Conservation (phyloP, 2,113 vertebrate genomes). For the Ahaetulla prasina region DNA sequence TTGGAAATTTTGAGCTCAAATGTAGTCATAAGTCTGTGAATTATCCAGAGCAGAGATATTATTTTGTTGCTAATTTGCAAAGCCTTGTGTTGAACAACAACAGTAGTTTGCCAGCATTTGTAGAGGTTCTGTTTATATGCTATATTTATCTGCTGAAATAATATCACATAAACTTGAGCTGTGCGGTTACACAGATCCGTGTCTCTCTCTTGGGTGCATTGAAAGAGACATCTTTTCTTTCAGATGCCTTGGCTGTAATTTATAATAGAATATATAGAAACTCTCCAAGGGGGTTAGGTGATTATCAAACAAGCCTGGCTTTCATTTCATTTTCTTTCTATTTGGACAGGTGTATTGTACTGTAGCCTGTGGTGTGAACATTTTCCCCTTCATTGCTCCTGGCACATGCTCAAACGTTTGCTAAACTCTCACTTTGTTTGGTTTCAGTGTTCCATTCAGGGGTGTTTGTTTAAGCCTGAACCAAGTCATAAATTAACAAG, state of each 20-base stretch:
- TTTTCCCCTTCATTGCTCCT: slow-evolving; percentile 82
- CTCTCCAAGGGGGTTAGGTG: slow-evolving; percentile 43
- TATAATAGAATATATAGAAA: slow-evolving; percentile 31
- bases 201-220: not conserved
- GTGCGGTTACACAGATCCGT: not conserved
- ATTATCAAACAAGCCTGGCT: slow-evolving; percentile 59
- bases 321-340: slow-evolving; percentile 62
- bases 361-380: slow-evolving; percentile 69
- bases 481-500: slow-evolving; percentile 54
- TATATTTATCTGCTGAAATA: not conserved
- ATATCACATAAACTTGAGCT: not conserved
- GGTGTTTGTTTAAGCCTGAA: slow-evolving; percentile 70
- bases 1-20: not conserved
- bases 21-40: not conserved
- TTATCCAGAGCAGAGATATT: not conserved
- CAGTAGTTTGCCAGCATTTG: not conserved
- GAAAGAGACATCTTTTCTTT: slow-evolving; percentile 21
- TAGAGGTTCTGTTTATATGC: not conserved
- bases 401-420: slow-evolving; percentile 61
- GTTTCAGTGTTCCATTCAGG: slow-evolving; percentile 63
- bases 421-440: slow-evolving; percentile 57
- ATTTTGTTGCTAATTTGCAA: not conserved
- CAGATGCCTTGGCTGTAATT: slow-evolving; percentile 17
- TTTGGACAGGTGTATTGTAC: slow-evolving; percentile 78
- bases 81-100: not conserved